These are phyloP conservation scores for Eristalis arbustorum DNA, from an alignment of 2,888 invertebrate species.

Conservation along the genomic window DNA sequence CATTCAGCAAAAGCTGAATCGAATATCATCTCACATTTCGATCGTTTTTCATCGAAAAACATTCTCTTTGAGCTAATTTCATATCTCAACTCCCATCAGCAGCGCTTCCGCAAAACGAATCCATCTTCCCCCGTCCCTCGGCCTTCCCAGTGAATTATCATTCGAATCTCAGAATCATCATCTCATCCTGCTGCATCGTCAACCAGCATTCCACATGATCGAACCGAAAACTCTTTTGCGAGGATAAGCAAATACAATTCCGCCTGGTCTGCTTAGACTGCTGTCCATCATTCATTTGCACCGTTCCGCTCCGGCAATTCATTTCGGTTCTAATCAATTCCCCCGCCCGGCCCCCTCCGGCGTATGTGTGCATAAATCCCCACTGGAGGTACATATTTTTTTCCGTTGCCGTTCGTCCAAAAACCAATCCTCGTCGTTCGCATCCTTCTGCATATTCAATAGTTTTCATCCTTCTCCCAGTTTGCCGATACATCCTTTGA, in stretches of 20 bases:
- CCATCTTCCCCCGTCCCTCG: too few species aligned
- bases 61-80: too few species aligned
- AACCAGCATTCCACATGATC: neutral
- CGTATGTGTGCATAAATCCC: constrained; percentile 35
- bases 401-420: neutral
- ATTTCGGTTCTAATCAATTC: constrained; percentile 50
- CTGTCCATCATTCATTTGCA: constrained; percentile 45
- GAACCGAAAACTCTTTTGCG: neutral
- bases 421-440: constrained; percentile 18
- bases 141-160: neutral
- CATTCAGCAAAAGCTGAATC: too few species aligned
- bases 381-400: neutral
- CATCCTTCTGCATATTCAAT: constrained; percentile 6
- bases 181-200: neutral
- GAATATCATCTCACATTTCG: too few species aligned
- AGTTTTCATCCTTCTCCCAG: neutral
- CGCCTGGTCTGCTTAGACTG: neutral
- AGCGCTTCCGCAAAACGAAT: neutral
- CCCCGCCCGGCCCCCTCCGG: constrained; percentile 1
- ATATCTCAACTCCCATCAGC: neutral
- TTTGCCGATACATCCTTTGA: constrained; percentile 36
- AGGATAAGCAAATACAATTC: constrained; percentile 20
- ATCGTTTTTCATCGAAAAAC: too few species aligned
- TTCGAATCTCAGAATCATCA: neutral
- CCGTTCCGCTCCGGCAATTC: constrained; percentile 26